A percentile compares a stretch with the other conserved stretches of the same genome.
Conservation (phyloP, 1,140 invertebrate genomes). For the Varroa destructor region DNA sequence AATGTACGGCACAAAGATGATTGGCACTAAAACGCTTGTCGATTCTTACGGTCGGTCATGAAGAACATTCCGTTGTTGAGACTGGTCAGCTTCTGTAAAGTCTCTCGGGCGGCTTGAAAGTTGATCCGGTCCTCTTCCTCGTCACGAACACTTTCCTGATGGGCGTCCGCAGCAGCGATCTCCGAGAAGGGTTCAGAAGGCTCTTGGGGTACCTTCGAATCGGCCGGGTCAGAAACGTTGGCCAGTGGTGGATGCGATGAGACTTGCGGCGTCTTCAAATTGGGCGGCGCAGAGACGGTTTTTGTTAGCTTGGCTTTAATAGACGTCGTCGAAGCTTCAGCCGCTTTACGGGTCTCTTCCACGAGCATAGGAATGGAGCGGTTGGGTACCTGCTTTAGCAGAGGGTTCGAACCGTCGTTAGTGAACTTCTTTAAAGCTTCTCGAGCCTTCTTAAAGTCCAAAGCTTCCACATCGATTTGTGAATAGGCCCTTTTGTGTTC, state of each 20-base stretch:
- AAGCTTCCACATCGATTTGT: slow-evolving; percentile 1
- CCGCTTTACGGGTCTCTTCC: background rate
- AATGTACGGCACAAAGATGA: too few relatives aligned
- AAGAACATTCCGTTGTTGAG: slow-evolving; percentile 28
- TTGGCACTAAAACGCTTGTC: slow-evolving; percentile 23
- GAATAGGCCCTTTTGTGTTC: background rate
- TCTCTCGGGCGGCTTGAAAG: slow-evolving; percentile 15
- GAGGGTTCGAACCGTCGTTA: slow-evolving; percentile 11
- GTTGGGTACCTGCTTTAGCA: slow-evolving; percentile 9
- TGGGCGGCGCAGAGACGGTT: slow-evolving; percentile 10
- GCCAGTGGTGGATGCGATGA: background rate
- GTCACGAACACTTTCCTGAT: background rate
- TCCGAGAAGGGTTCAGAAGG: background rate
- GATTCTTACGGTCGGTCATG: slow-evolving; percentile 25
- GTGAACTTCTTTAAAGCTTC: slow-evolving; percentile 24
- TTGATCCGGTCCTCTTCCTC: slow-evolving; percentile 25
- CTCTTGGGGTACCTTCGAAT: background rate
- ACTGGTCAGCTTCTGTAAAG: slow-evolving; percentile 21
- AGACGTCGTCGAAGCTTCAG: background rate
- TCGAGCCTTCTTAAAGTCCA: slow-evolving; percentile 18
- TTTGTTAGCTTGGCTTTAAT: background rate
- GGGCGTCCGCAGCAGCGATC: background rate
- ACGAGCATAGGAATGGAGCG: background rate
- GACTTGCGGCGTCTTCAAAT: background rate
- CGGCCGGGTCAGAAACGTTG: background rate